Base-by-base conservation (phyloP, 23 tunicate genomes). In the Ciona savignyi region DNA sequence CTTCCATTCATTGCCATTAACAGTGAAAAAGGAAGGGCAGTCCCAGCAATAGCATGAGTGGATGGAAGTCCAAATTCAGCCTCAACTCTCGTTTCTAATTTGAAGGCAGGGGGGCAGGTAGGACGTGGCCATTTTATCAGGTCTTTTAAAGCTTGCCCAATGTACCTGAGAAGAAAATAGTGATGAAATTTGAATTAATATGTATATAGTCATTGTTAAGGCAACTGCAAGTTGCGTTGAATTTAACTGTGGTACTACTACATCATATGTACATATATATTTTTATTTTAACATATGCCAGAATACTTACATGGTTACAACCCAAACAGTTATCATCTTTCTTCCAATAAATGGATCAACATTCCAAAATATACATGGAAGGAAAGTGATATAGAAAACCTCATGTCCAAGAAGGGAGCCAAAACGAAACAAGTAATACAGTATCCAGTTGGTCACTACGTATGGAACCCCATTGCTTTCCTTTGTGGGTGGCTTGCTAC, bases 51-150 rank as follows among this genome's bases (percentile, higher is more conserved):
- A 1, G 99, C 88, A 87, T 95, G 99, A n/a, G 99, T 95, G 22
- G 99, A 95, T 19, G 99, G 99, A 27, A 95, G 21, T 48, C 99
- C 99, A 68, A 77, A 95, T 71, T 95, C 99, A 19, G 99, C 99
- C 66, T 70, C 72, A 29, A 95, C 88, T 49, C 94, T 75, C 29
- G 77, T 74, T 80, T 95, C 99, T 32, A 95, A 70, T 68, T 84
- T 89, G 74, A 95, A 95, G 3, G 70, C 90, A 29, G 99, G 99
- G 19, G 95, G 95, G 72, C 78, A 87, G 0, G 88, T 67, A 23
- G 99, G 99, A 11, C 99, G 76, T 0, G 99, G 95, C 95, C 88
- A 83, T 33, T 80, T 72, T 2, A 87, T 60, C 6, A 95, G 4
- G 31, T 95, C 99, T 65, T 95, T 95, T n/a, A 93, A 85, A 2